Percentiles rank a stretch among this genome's conserved stretches.
phyloP scores from a whole-genome alignment of 2,113 vertebrate genomes.

The Pitta sordida region DNA sequence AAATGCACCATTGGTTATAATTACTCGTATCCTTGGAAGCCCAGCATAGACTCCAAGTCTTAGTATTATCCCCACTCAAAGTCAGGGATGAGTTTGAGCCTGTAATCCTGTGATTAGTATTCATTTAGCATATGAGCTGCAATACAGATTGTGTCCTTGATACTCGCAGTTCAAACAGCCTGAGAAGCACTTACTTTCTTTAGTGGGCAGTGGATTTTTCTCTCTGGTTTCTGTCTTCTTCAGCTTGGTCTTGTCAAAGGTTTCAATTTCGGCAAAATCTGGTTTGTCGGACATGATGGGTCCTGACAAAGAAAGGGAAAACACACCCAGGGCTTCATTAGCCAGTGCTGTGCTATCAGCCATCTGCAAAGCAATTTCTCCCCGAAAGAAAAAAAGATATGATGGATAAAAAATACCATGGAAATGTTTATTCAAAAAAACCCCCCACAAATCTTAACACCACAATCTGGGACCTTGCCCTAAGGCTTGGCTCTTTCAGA shows the following conservation, averaged over 20 bases:
- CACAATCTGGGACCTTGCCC: background rate
- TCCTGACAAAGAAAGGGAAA: constrained; percentile 63
- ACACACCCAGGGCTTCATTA: constrained; percentile 41
- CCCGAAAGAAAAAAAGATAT: background rate
- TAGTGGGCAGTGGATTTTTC: constrained; percentile 87
- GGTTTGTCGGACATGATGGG: constrained; percentile 88
- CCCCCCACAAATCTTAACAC: background rate
- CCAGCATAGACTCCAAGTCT: background rate
- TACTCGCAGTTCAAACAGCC: background rate
- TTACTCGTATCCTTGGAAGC: background rate
- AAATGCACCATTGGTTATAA: background rate
- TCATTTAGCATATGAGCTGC: constrained; percentile 26
- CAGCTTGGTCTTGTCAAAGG: constrained; percentile 89
- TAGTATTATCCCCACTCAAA: background rate
- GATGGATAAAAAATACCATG: background rate
- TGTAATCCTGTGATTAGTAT: constrained; percentile 44
- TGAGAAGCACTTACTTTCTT: constrained; percentile 83
- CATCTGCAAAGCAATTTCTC: constrained; percentile 27
- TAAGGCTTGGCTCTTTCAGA: background rate
- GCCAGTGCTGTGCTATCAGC: constrained; percentile 7
- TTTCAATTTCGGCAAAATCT: constrained; percentile 85
- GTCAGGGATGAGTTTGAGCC: constrained; percentile 15
- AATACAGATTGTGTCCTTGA: background rate
- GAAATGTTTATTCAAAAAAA: background rate
- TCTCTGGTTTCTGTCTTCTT: constrained; percentile 91